Base-by-base conservation (phyloP, 2,888 invertebrate genomes). In the Macrosoma leucophasiata region DNA sequence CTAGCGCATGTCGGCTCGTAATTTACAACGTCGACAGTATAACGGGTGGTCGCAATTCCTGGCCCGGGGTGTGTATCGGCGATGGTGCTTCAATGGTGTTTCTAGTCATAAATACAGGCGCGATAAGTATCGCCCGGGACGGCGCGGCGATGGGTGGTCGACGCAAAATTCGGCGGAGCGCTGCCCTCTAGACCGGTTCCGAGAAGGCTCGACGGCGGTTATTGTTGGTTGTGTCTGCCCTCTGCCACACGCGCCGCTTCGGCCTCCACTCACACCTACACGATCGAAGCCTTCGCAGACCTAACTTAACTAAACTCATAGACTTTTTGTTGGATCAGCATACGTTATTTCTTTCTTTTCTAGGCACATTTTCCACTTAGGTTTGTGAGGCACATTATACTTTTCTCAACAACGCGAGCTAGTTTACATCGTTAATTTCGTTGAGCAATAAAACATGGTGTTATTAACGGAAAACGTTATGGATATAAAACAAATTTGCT, bases 221-320 rank as follows among this genome's bases (percentile, higher is more conserved):
- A 61, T 68, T 75, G 78, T 82, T 82, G 82, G 78, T 82, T 82
- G 82, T 77, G 78, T 81, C 79, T 78, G 76, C 65, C 15, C 62
- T 61, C 58, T 52, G 62, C 72, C 71, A 71, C 74, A 72, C 74
- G 72, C 75, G 64, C 67, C 61, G 65, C 66, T 68, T 65, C 75
- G 70, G 28, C 23, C 13, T 13, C 33, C 29, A 29, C 19, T 7
- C 8, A 29, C 7, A 10, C 17, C 14, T 25, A n/a, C 7, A 23
- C 17, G 18, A 22, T 22, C 13, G 21, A 32, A 32, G 1, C 14
- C n/a, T 17, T 20, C 24, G 22, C 24, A 13, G 8, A 25, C 19
- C 27, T 15, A 3, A 4, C 9, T 23, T 29, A 12, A 28, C 18
- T 15, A 10, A 31, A n/a, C n/a, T n/a, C n/a, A n/a, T n/a, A n/a